Base-by-base conservation (phyloP, 64 coral and sea anemone genomes). In the Anthopleura sola region DNA sequence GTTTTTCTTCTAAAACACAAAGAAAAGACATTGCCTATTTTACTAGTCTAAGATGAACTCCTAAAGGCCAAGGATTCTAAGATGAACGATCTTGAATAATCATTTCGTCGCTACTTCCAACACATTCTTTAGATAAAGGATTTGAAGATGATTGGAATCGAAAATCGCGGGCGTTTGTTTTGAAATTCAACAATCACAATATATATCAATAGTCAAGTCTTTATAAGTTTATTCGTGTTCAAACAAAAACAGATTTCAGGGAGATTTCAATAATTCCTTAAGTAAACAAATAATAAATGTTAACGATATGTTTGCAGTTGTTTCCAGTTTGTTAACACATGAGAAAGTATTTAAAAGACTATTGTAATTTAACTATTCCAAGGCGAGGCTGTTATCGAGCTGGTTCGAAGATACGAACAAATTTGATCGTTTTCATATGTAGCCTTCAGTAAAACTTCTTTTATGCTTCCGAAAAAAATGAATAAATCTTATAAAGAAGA, bases 281-380 rank as follows among this genome's bases (percentile, higher is more conserved):
- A 71, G 58, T 26, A 62, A 62, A 71, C 28, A 71, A 71, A 34
- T 4, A 71, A 71, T 71, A 71, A 71, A n/a, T 3, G 66, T 71
- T 71, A 71, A 2, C n/a, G 66, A 71, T 71, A 11, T 71, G 66
- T 71, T 71, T 71, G 34, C 66, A 71, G 66, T 71, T 71, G 66
- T 11, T 3, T 14, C 66, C 66, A 34, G 13, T 34, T 34, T 71
- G 13, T 71, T 71, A 71, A 71, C 66, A 71, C 66, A 36, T 71
- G 66, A 11, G 0, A 17, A 71, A 71, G 31, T 71, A 28, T 71
- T 71, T 34, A 71, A 0, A 71, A 71, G 14, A 3, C 66, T 71
- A 32, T 71, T 34, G 10, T 15, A 28, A 29, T 14, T 32, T 32
- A 69, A 69, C 12, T 71, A 66, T n/a, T 24, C 7, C 21, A 66